A percentile compares a stretch with the other conserved stretches of the same genome.
Evolutionary conservation across 2,888 invertebrate genomes (phyloP).

Genomic region (Candidula unifasciata): DNA sequence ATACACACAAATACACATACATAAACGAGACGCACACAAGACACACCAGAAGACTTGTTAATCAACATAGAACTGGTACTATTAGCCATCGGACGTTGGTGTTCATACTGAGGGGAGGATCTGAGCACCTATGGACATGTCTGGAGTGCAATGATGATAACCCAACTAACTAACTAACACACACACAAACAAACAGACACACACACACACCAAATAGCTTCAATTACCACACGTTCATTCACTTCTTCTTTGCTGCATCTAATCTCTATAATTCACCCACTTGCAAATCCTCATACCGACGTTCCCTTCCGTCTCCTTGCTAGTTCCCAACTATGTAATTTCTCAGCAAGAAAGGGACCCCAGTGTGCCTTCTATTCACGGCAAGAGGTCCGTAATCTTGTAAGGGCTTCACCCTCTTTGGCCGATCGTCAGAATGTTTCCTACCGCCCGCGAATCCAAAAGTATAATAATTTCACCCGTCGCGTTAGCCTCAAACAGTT

Average conservation of each 20-base stretch:
- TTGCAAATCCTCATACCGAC: background rate
- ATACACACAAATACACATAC: too few species aligned
- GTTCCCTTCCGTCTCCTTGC: background rate
- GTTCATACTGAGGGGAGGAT: too few species aligned
- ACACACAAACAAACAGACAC: too few species aligned
- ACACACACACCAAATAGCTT: background rate
- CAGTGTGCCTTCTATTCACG: constrained; percentile 12
- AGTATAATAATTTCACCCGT: constrained; percentile 21
- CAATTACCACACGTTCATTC: background rate
- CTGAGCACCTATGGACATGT: too few species aligned
- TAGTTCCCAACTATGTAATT: constrained; percentile 3
- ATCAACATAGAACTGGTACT: too few species aligned
- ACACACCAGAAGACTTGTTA: too few species aligned
- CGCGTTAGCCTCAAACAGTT: constrained; percentile 2
- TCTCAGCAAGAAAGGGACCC: background rate
- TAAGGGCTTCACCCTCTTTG: background rate
- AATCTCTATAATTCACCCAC: constrained; percentile 31
- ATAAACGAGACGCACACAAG: too few species aligned
- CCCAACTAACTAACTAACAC: too few species aligned
- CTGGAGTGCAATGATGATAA: too few species aligned
- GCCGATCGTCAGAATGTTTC: constrained; percentile 18
- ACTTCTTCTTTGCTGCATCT: constrained; percentile 20
- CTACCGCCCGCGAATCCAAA: constrained; percentile 5
- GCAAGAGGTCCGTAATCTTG: constrained; percentile 27
- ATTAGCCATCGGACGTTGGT: too few species aligned